Base-by-base conservation (phyloP, 1,140 invertebrate species). In the Drosophila pruinosa region DNA sequence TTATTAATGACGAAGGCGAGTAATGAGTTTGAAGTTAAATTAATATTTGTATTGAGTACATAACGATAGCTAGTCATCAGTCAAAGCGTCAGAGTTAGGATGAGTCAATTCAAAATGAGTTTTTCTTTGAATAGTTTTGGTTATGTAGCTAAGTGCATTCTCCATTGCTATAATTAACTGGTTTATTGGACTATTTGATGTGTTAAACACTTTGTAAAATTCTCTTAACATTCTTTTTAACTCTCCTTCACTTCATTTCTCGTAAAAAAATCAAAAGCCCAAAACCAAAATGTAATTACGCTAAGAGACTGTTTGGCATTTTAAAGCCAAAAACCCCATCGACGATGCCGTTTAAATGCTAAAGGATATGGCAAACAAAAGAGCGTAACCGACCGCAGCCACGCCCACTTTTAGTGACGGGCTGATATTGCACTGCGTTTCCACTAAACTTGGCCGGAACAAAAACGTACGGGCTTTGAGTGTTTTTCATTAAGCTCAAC, bases 281-380 rank as follows among this genome's bases (percentile, higher is more conserved):
- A 71, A 81, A 72, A 58, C 80, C 57, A 85, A 88, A 81, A 70
- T 86, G 88, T 86, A 88, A 86, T 86, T 86, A 88, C 73, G 65
- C 63, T 69, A 75, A 86, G 76, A 72, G 70, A 69, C 57, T 80
- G 53, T 67, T 67, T 77, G 74, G 61, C 59, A 45, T 72, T 53
- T 31, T 22, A 21, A 36, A 5, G 19, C 38, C 34, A 45, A 34
- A 48, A n/a, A 21, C n/a, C 7, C 21, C 39, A 28, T 69, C 54
- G 54, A 65, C 54, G 38, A 38, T 43, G 58, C 7, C 19, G 39
- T 43, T 10, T 72, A 67, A 75, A 80, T 45, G 54, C 38, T 64
- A 47, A 54, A 47, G 65, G 56, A 59, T 67, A 4, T 3, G 26
- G 47, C 62, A 59, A 67, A 82, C 79, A 82, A 52, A 50, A 72